Base-by-base conservation (phyloP, 2,888 invertebrate species). In the Gonocerus acuteangulatus region DNA sequence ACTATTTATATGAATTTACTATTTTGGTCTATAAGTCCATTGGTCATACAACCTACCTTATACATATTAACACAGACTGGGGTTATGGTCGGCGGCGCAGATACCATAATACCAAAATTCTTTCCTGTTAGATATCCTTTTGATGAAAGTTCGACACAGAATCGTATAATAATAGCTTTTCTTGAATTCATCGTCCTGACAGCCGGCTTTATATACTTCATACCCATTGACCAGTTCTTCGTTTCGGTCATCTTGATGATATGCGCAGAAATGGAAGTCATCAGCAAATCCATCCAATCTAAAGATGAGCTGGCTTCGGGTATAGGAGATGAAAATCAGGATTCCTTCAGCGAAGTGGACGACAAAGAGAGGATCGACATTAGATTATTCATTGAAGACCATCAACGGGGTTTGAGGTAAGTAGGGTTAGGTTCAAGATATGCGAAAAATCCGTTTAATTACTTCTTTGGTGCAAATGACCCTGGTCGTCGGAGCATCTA, bases 191-290 rank as follows among this genome's bases (percentile, higher is more conserved):
- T 44, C 18, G 57, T 57, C 2, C 23, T 57, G 11, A 44, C 57
- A 13, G 57, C 57, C 15, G 57, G 57, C 9, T 57, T 57, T n/a
- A 57, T 44, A 13, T 57, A 57, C 23, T 57, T 57, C 21, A 57
- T 57, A 11, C 57, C 57, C 6, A 57, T 57, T 11, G 57, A 57
- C 13, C 57, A 57, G 34, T 57, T 57, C n/a, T 45, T 57, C 32
- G 57, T 57, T 27, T 57, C 57, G 1, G 57, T 57, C 19, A 57
- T 57, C n/a, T 21, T 57, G 6, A 57, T 57, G 57, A 13, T 57
- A 6, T 57, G 57, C 23, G 23, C 32, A 16, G 45, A 57, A 32
- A 57, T 57, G 18, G 45, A 57, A 21, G 57, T 47, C 9, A 57
- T 57, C 15, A 42, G 57, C 18, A 57, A 57, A 16, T 57, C 45